Percentiles rank a stretch among this genome's conserved stretches.
phyloP scores from a whole-genome alignment of 2,113 vertebrate species.

The Hippocampus guttulatus region DNA sequence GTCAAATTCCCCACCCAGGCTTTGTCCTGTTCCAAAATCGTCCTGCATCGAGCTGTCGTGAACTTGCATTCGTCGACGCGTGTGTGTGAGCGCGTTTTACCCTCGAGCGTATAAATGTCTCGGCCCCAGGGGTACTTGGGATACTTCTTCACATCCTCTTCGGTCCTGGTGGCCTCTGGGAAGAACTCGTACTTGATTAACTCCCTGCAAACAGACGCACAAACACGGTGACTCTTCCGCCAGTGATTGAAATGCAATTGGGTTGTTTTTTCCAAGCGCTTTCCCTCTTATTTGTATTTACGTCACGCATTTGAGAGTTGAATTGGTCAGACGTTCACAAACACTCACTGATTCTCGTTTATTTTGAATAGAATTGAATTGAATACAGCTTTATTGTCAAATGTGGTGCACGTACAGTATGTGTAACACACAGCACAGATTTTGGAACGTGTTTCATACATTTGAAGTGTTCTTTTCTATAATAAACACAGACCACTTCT shows the following conservation, averaged over 20 bases:
- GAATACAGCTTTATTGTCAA: no score
- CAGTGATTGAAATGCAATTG: no score
- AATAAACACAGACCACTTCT: no score
- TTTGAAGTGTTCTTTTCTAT: no score
- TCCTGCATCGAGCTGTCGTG: no score
- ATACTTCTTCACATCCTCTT: slow-evolving; percentile 89
- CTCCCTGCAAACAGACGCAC: slow-evolving; percentile 71
- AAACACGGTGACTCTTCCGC: neutral
- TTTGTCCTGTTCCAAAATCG: no score
- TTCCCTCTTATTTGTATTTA: neutral
- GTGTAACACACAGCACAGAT: no score
- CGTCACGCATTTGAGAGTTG: neutral
- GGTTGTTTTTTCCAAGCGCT: neutral
- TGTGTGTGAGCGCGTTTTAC: slow-evolving; percentile 61
- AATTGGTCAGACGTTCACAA: neutral
- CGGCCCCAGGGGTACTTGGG: slow-evolving; percentile 93
- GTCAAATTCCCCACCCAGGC: no score
- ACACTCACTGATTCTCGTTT: neutral
- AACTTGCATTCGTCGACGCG: no score
- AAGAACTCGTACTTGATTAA: slow-evolving; percentile 99
- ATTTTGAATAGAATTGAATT: no score
- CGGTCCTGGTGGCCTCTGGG: slow-evolving; percentile 90
- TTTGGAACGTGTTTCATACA: no score
- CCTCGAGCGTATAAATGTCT: slow-evolving; percentile 95
- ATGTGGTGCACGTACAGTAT: no score